phyloP scores from a whole-genome alignment of 2,797 vertebrate species.

The Tympanoctomys barrerae region DNA sequence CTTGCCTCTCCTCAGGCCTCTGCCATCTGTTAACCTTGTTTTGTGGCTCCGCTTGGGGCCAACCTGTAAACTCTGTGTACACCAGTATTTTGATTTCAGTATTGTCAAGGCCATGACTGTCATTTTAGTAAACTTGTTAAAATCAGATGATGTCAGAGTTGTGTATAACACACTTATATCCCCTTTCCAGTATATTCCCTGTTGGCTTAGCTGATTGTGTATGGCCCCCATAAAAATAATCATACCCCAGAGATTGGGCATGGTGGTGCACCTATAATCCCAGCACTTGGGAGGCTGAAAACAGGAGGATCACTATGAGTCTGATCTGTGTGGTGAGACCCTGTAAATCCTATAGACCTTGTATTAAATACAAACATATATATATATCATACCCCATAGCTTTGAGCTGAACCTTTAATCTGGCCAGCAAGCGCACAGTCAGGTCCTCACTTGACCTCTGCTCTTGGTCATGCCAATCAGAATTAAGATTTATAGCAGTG shows the following conservation, averaged over 20 bases:
- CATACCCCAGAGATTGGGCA: accelerated
- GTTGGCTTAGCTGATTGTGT: not conserved
- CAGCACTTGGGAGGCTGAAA: too few species aligned
- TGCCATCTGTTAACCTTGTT: conserved; percentile 84
- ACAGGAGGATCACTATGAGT: too few species aligned
- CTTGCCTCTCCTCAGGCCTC: conserved; percentile 92
- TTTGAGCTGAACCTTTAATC: not conserved
- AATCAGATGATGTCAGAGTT: conserved; percentile 88
- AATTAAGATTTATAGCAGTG: not conserved
- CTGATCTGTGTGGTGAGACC: too few species aligned
- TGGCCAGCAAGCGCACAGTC: not conserved
- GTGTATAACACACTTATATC: conserved; percentile 79
- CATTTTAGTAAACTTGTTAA: conserved; percentile 89
- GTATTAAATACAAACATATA: not conserved
- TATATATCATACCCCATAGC: not conserved
- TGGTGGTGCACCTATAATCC: too few species aligned
- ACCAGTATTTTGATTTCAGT: conserved; percentile 89
- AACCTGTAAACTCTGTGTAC: conserved; percentile 88
- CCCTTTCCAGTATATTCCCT: not conserved
- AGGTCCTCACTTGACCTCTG: not conserved
- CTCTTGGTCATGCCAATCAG: conserved; percentile 42
- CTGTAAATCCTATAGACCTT: too few species aligned
- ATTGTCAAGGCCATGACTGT: conserved; percentile 89
- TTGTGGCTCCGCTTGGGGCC: conserved; percentile 85
- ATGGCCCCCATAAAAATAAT: conserved; percentile 16